Evolutionary conservation across 2,113 vertebrate species (phyloP), one percentile per base, ranked within the genome.

Genomic region (Xiphophorus maculatus): DNA sequence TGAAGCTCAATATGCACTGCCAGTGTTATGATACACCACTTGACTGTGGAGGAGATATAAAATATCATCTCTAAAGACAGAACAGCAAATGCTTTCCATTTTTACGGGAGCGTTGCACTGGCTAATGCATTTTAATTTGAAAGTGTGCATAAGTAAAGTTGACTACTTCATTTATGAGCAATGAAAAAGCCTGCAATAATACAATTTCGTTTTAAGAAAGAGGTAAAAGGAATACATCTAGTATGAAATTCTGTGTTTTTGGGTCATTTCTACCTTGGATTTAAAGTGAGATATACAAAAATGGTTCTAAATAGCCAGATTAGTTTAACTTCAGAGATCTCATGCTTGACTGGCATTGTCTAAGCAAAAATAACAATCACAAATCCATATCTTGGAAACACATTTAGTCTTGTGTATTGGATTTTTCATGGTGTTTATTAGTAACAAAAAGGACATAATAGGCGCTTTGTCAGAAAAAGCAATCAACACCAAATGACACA

Each of bases 1-100:
- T 66, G 13, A 76, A 68, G 69, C 74, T 85, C 71, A 84, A 68
- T 86, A 82, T 28, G 54, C 68, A 73, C 29, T 77, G 75, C 63
- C 71, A 78, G 74, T 40, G 72, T 60, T 48, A 64, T 27, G 62
- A 58, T 72, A 63, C 37, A 79, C 17, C 32, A 25, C 58, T 30
- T 61, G 69, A 73, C 77, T 66, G 78, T 28, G 54, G 58, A 33
- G 66, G 44, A 54, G 60, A 72, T 28, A 40, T 25, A 62, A 37
- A 37, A 67, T 13, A 22, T 10, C 8, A 58, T 58, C 51, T 42
- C 62, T 66, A 61, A 54, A 66, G 27, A 58, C 35, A 63, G 58
- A 42, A 54, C 6, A n/a, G 1, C 51, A 33, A 17, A 1, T 29
- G 54, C 28, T 63, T 66, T 77, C 4, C 22, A 65, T 1, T 73